Base-by-base conservation (phyloP, 2,113 vertebrate species). In the Erythrocebus patas region DNA sequence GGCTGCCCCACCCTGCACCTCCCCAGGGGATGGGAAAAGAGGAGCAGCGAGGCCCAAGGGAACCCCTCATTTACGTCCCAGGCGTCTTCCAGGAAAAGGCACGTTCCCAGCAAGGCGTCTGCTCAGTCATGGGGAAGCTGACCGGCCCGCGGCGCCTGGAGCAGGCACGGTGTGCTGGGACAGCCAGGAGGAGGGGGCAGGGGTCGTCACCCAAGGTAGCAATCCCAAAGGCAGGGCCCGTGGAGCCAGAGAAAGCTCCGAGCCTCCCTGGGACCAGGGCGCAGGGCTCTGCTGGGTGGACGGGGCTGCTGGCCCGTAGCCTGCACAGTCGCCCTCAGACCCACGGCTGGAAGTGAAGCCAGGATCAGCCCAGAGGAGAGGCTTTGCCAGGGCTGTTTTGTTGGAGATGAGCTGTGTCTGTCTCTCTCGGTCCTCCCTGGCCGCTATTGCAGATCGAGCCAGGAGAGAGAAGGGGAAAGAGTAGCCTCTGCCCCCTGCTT, bases 301-400 rank as follows among this genome's bases (percentile, higher is more conserved):
- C 20, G n/a, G 61, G 27, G 61, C 61, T 64, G 11, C 61, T 64
- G 61, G 27, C 48, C 8, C 0, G 7, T 75, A 6, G 23, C n/a
- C 38, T 55, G 68, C 3, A 3, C 2, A 0, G 66, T 9, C 5
- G 32, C 20, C 27, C 14, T 3, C 8, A 2, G 30, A 48, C 2
- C 20, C 30, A 57, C 1, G 13, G 20, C 84, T n/a, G 35, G 22
- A 52, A 25, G 61, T 1, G 12, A 14, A 72, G 13, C 40, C 25
- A 48, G 55, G 40, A 23, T 45, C 79, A 68, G 32, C 64, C 12
- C 27, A 17, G 32, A 35, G 64, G 32, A 13, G 59, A 11, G 27
- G 59, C 25, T 64, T 64, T 64, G 59, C 59, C 59, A 64, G 64
- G 32, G 14, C 32, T 35, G 30, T 68, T 32, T 32, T 7, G 30